Conservation (phyloP, 2,113 vertebrate species). For the Mobula hypostoma region DNA sequence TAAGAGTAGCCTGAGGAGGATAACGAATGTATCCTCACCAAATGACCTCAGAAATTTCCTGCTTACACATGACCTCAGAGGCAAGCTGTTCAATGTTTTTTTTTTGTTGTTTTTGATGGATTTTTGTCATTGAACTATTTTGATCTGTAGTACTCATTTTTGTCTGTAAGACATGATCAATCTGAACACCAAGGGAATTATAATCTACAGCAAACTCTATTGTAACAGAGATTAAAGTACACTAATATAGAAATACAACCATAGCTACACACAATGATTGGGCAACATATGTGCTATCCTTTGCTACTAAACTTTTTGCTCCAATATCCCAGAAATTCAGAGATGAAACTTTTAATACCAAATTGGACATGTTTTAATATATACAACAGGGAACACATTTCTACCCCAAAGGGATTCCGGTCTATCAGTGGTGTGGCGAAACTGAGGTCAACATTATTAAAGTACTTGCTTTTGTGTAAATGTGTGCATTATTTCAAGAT, state of each 20-base stretch:
- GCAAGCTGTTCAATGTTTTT: background rate
- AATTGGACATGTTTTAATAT: no score
- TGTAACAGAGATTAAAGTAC: background rate
- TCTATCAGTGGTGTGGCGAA: background rate
- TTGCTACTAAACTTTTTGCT: no score
- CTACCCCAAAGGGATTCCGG: no score
- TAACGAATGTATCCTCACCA: background rate
- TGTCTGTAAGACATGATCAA: constrained; percentile 4
- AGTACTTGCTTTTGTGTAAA: background rate
- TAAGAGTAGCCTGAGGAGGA: background rate
- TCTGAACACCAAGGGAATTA: constrained; percentile 11
- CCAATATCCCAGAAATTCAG: no score
- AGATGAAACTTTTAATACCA: no score
- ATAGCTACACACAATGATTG: no score
- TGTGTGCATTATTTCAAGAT: no score
- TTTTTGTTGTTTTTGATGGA: constrained; percentile 25
- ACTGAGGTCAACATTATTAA: background rate
- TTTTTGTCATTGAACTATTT: constrained; percentile 22
- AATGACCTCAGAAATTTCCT: constrained; percentile 24
- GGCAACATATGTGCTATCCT: no score
- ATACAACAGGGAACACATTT: no score
- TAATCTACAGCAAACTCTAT: background rate
- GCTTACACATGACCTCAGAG: background rate
- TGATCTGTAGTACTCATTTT: background rate
- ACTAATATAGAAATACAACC: background rate